Evolutionary conservation across 2,888 invertebrate genomes (phyloP), one percentile per base, ranked within the genome.

Genomic region (Chesias legatella): DNA sequence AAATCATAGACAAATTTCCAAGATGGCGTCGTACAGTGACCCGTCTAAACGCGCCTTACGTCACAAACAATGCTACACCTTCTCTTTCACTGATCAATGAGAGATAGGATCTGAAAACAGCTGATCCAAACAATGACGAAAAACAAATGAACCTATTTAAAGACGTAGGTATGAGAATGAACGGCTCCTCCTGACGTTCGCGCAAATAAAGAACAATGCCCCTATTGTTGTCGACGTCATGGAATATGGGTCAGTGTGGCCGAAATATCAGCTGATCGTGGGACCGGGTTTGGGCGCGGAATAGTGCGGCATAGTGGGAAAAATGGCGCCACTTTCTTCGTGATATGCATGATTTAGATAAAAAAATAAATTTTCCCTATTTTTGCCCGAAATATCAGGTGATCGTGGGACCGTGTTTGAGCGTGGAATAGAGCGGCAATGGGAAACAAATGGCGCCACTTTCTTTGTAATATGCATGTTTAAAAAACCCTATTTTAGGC

Each of bases 141-240:
- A 81, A 80, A 75, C 79, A 79, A 82, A 80, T 80, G 82, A 76
- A 79, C 74, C 82, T 79, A 79, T 80, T 79, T 76, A 67, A 56
- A 27, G 25, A 30, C 24, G 30, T 34, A 38, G 65, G 76, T 78
- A 83, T 75, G 85, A 85, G 86, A 84, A 84, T 77, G 86, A 88
- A 84, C 81, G 27, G 24, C 60, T 83, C 83, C 79, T 77, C 82
- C 82, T 80, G 79, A 75, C 75, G 75, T 68, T 73, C 71, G 73
- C 74, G 83, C 83, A 78, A 85, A 85, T 81, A 79, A 80, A 80
- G 83, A 85, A 88, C 86, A 88, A 88, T 88, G 74, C 80, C 77
- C 77, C 82, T 83, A 86, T 86, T 86, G 88, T 86, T 79, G 78
- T 76, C 69, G 70, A 84, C 88, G 88, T 88, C 86, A 86, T 78